phyloP scores from a whole-genome alignment of 1,140 invertebrate genomes.

The Dinoponera quadriceps region DNA sequence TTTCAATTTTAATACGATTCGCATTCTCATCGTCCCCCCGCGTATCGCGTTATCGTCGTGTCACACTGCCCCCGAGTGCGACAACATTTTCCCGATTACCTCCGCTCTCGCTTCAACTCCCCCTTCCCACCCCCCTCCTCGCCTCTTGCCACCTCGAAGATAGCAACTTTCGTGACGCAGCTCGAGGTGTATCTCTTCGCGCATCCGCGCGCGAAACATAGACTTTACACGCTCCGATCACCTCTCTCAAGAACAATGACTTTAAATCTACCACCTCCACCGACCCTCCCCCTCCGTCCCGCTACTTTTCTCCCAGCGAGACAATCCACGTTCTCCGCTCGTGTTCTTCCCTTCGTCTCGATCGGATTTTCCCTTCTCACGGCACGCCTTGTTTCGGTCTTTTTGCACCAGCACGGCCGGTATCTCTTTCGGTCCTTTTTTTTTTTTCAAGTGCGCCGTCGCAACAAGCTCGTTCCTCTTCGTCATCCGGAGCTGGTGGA shows the following conservation, averaged over 20 bases:
- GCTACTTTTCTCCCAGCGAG: constrained; percentile 3
- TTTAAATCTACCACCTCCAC: constrained; percentile 29
- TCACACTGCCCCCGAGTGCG: no score
- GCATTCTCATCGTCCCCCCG: background rate
- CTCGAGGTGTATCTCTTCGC: background rate
- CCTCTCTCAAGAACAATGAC: constrained; percentile 23
- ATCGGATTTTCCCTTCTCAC: constrained; percentile 45
- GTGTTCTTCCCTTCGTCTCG: constrained; percentile 15
- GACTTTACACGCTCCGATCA: background rate
- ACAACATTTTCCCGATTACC: no score
- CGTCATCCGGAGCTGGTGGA: constrained; percentile 34
- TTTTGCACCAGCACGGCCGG: constrained; percentile 30
- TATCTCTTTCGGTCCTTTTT: constrained; percentile 31
- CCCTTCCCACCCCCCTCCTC: no score
- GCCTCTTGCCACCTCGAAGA: background rate
- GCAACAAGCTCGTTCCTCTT: constrained; percentile 61
- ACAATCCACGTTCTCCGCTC: constrained; percentile 8
- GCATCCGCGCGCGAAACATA: background rate
- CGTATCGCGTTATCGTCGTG: background rate
- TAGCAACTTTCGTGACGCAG: background rate
- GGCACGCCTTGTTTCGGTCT: constrained; percentile 29
- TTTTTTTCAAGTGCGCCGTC: constrained; percentile 37
- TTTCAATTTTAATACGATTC: constrained; percentile 29
- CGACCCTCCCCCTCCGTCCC: no score
- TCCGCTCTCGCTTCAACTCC: no score